These are phyloP conservation scores for Megaceryle alcyon DNA, from an alignment of 2,797 vertebrate genomes.

Conservation along the genomic window DNA sequence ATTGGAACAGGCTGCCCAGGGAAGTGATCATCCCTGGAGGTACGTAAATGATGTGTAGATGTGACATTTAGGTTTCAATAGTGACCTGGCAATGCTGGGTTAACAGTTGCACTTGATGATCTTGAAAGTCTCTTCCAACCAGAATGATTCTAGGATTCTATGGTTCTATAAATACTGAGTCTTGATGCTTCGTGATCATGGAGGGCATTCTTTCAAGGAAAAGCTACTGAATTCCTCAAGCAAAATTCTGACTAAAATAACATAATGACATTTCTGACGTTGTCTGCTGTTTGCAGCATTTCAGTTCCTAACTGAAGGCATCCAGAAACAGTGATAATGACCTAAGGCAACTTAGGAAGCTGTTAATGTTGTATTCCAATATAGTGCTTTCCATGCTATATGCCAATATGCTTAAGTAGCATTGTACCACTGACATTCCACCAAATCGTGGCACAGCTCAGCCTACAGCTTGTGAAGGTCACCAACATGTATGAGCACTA, in stretches of 20 bases:
- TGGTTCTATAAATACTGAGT: background rate
- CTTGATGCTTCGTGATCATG: background rate
- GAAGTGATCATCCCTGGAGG: background rate
- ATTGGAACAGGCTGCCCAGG: background rate
- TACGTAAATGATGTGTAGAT: background rate
- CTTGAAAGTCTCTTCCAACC: background rate
- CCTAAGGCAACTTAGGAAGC: background rate
- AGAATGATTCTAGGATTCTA: background rate
- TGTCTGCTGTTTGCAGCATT: background rate
- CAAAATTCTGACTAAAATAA: background rate
- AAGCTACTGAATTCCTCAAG: background rate
- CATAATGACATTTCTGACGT: background rate
- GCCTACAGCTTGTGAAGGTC: background rate
- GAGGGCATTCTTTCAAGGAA: background rate
- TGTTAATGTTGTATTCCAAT: background rate
- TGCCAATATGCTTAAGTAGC: background rate
- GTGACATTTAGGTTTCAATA: background rate
- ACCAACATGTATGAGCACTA: background rate
- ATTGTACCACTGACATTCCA: background rate
- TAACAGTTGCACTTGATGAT: background rate
- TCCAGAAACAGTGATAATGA: background rate
- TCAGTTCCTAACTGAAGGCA: background rate
- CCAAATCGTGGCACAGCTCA: background rate
- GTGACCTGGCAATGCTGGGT: background rate
- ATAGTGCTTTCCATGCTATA: background rate